Conservation (phyloP, 2,888 invertebrate genomes). For the Ichneumoninae sp. region DNA sequence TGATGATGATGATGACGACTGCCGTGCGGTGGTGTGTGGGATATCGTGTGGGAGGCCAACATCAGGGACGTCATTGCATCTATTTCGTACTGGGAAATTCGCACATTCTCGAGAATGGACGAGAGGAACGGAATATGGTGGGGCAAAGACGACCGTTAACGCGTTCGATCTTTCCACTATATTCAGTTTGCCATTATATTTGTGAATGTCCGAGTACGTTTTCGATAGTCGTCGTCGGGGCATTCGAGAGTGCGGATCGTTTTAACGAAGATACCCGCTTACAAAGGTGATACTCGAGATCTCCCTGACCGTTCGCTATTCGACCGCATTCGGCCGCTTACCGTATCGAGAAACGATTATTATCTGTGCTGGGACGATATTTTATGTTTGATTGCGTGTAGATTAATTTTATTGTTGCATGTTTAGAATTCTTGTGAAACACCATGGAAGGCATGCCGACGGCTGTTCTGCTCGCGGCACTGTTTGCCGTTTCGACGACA, state of each 20-base stretch:
- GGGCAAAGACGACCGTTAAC: slow-evolving; percentile 9
- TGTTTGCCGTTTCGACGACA: slow-evolving; percentile 55
- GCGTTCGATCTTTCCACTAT: slow-evolving; percentile 20
- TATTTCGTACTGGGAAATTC: slow-evolving; percentile 6
- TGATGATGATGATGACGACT: slow-evolving; percentile 29
- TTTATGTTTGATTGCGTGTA: neutral
- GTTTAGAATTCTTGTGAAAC: slow-evolving; percentile 46
- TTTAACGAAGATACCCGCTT: slow-evolving; percentile 38
- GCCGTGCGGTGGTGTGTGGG: neutral
- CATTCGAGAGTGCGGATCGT: slow-evolving; percentile 64
- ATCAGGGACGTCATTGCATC: slow-evolving; percentile 17
- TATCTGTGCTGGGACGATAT: neutral
- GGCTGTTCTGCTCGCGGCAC: slow-evolving; percentile 73
- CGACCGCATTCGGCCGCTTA: neutral
- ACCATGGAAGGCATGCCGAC: slow-evolving; percentile 72
- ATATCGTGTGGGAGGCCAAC: slow-evolving; percentile 18
- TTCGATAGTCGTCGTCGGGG: slow-evolving; percentile 57
- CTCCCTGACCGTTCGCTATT: neutral
- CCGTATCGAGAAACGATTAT: neutral
- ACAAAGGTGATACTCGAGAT: slow-evolving; percentile 48
- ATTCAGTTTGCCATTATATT: slow-evolving; percentile 53
- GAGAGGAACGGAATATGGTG: neutral
- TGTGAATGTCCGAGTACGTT: slow-evolving; percentile 36
- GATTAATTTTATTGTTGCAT: slow-evolving; percentile 19
- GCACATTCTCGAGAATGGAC: neutral